A percentile compares a stretch with the other conserved stretches of the same genome.
Conservation (phyloP, 2,113 vertebrate species). For the Vulpes lagopus region DNA sequence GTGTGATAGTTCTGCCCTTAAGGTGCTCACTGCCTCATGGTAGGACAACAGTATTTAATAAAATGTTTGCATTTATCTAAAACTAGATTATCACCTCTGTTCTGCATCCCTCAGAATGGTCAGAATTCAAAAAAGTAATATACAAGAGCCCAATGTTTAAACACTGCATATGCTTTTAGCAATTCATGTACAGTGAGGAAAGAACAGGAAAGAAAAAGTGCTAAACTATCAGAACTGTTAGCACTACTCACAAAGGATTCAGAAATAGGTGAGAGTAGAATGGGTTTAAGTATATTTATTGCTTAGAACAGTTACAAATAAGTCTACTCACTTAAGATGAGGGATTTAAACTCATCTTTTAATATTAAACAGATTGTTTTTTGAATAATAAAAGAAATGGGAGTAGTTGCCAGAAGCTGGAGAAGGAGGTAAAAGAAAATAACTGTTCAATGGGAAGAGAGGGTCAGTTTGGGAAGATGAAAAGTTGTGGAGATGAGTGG, state of each 20-base stretch:
- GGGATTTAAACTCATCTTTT: neutral
- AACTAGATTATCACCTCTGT: neutral
- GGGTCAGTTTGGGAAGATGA: neutral
- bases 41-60: neutral
- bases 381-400: neutral
- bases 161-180: neutral
- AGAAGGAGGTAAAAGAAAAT: neutral
- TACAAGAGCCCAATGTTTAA: neutral
- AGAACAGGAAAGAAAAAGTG: neutral
- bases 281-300: neutral
- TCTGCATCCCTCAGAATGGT: neutral
- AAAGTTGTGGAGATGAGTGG: neutral
- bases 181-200: neutral
- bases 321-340: neutral
- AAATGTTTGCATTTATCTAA: neutral
- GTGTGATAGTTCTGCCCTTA: neutral
- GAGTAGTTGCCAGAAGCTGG: neutral
- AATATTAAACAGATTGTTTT: neutral
- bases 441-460: neutral
- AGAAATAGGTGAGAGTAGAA: neutral
- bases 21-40: neutral
- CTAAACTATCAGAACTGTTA: neutral
- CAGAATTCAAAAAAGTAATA: neutral
- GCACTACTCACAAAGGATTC: neutral
- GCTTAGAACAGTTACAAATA: neutral